Evolutionary conservation across 2,888 invertebrate genomes (phyloP).

Genomic region (Hyposoter didymator): DNA sequence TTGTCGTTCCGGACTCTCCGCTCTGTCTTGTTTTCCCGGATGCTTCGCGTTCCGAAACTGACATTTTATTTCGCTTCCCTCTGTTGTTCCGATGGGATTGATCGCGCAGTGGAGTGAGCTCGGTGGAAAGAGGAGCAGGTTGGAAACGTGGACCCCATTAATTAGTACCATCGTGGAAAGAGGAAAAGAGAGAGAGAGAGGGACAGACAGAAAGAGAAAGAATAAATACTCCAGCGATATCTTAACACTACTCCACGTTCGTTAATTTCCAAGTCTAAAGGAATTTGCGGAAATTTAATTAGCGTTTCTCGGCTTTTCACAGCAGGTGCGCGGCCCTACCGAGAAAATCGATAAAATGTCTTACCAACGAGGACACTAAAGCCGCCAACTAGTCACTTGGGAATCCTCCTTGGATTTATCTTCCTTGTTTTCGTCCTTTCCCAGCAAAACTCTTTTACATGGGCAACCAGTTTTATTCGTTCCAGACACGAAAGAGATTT

Average conservation of each 20-base stretch:
- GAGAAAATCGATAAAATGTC: constrained; percentile 28
- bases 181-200: not conserved
- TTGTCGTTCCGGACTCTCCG: not conserved
- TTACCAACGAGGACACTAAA: constrained; percentile 14
- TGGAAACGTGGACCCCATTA: constrained; percentile 40
- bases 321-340: constrained; percentile 8
- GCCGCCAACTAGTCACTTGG: constrained; percentile 8
- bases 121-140: constrained; percentile 21
- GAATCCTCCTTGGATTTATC: not conserved
- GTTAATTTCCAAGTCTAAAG: constrained; percentile 31
- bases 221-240: constrained; percentile 47
- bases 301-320: constrained; percentile 46
- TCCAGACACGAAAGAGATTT: not conserved
- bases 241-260: constrained; percentile 48
- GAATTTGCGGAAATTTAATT: constrained; percentile 60
- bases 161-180: constrained; percentile 41
- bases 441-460: not conserved
- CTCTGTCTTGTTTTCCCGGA: constrained; percentile 8
- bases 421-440: not conserved
- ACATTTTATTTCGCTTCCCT: constrained; percentile 58
- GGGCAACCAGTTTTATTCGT: not conserved
- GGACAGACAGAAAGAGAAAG: not conserved
- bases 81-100: constrained; percentile 24
- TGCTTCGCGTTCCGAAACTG: constrained; percentile 32
- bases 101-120: not conserved